Percentiles rank a stretch among this genome's conserved stretches.
Evolutionary conservation across 92 coral and sea anemone genomes (phyloP).

Genomic region (Isaurus tuberculatus): DNA sequence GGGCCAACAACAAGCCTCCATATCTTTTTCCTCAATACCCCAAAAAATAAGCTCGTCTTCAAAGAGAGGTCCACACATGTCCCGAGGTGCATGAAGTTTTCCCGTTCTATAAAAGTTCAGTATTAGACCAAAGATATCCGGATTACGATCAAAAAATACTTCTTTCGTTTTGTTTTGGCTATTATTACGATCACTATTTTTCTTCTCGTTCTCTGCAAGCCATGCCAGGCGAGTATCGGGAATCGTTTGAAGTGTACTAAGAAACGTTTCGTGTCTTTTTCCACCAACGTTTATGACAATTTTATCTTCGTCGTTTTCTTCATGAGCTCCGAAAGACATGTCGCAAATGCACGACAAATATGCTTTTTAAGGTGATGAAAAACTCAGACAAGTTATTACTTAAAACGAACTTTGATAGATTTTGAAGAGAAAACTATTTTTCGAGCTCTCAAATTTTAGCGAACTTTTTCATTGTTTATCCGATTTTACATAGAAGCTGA

Average conservation of each 20-base stretch:
- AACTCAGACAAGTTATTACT: neutral
- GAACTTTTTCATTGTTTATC: neutral
- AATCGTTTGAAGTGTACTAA: conserved; percentile 84
- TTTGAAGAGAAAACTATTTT: neutral
- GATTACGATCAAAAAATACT: conserved; percentile 93
- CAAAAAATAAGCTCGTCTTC: conserved; percentile 90
- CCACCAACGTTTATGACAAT: conserved; percentile 94
- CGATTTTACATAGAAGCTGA: neutral
- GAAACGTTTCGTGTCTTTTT: conserved; percentile 88
- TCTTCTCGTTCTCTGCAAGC: conserved; percentile 83
- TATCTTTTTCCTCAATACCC: conserved; percentile 97
- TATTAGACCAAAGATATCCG: conserved; percentile 85
- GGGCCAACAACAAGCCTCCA: conserved; percentile 99
- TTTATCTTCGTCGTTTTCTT: conserved; percentile 77
- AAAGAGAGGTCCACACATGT: conserved; percentile 94
- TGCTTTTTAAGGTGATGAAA: neutral
- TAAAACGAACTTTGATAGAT: neutral
- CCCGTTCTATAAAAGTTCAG: conserved; percentile 95
- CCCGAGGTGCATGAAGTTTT: conserved; percentile 93
- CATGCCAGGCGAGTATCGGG: conserved; percentile 96
- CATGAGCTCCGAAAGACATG: conserved; percentile 62
- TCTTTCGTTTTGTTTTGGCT: conserved; percentile 64
- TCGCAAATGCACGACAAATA: neutral
- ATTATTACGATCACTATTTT: conserved; percentile 57
- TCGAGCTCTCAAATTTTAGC: neutral